Percentiles rank a stretch among this genome's conserved stretches.
Evolutionary conservation across 2,113 vertebrate species (phyloP).

Genomic region (Oceanites oceanicus): DNA sequence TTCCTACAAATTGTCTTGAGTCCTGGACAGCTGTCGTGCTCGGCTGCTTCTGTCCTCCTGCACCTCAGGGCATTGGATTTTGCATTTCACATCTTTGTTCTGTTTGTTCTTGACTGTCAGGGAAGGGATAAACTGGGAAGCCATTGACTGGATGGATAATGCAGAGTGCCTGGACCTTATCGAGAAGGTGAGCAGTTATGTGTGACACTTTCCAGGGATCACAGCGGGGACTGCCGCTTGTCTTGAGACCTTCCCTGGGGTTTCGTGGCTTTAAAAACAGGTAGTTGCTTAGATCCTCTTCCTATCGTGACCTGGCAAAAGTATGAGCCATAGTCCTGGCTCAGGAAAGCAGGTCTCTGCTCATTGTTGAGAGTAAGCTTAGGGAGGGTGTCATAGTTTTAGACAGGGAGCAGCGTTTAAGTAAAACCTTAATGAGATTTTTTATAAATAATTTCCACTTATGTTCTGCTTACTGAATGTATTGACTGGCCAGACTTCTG

Average conservation of each 20-base stretch:
- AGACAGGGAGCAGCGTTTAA: neutral
- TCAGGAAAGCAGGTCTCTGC: neutral
- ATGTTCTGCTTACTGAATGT: neutral
- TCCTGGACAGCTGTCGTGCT: neutral
- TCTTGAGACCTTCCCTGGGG: neutral
- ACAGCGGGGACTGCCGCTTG: neutral
- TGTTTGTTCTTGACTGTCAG: constrained; percentile 64
- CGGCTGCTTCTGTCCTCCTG: neutral
- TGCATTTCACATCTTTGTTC: neutral
- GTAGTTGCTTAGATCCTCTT: neutral
- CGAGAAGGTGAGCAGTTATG: constrained; percentile 81
- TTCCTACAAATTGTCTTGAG: neutral
- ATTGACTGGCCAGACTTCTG: neutral
- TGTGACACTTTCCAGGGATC: neutral
- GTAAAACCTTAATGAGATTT: neutral
- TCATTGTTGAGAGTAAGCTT: neutral
- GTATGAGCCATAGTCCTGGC: rapidly evolving
- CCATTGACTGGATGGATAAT: constrained; percentile 96
- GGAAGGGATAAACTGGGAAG: constrained; percentile 92
- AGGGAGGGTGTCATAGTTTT: neutral
- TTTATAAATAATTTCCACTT: neutral
- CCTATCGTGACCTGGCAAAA: neutral
- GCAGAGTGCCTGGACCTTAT: constrained; percentile 93
- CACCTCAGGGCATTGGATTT: neutral
- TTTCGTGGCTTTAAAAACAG: neutral